Conservation (phyloP, 2,888 invertebrate genomes). For the Acanthococcus lagerstroemiae region DNA sequence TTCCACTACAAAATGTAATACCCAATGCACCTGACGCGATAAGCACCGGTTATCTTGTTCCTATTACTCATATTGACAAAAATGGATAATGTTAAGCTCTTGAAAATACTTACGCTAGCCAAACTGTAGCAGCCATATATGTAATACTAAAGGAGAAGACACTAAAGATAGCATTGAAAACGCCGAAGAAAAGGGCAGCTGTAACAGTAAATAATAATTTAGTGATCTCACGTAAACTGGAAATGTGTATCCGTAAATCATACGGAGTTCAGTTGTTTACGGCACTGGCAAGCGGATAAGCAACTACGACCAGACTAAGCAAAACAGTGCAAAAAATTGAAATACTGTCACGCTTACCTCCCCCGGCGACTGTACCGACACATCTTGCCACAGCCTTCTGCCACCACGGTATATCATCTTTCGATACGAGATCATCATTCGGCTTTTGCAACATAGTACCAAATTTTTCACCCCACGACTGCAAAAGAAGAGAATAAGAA, state of each 20-base stretch:
- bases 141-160: not conserved
- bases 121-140: not conserved
- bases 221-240: not conserved
- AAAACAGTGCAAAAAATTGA: too few species aligned
- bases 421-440: slow-evolving; percentile 62
- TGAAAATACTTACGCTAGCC: not conserved
- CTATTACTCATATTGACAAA: too few species aligned
- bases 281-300: too few species aligned
- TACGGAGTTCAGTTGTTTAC: not conserved
- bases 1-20: too few species aligned
- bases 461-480: slow-evolving; percentile 24
- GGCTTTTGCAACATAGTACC: slow-evolving; percentile 52
- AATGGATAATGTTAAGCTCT: too few species aligned
- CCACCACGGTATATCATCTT: slow-evolving; percentile 81
- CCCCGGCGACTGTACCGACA: slow-evolving; percentile 69
- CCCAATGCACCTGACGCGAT: too few species aligned
- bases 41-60: too few species aligned
- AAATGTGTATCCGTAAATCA: not conserved
- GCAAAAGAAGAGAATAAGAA: not conserved
- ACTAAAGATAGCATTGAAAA: not conserved
- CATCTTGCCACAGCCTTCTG: slow-evolving; percentile 76
- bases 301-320: too few species aligned
- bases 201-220: not conserved
- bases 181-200: not conserved
- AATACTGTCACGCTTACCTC: slow-evolving; percentile 11